Percentiles rank a stretch among this genome's conserved stretches.
phyloP scores from a whole-genome alignment of 2,797 vertebrate genomes.

The Salmo trutta region DNA sequence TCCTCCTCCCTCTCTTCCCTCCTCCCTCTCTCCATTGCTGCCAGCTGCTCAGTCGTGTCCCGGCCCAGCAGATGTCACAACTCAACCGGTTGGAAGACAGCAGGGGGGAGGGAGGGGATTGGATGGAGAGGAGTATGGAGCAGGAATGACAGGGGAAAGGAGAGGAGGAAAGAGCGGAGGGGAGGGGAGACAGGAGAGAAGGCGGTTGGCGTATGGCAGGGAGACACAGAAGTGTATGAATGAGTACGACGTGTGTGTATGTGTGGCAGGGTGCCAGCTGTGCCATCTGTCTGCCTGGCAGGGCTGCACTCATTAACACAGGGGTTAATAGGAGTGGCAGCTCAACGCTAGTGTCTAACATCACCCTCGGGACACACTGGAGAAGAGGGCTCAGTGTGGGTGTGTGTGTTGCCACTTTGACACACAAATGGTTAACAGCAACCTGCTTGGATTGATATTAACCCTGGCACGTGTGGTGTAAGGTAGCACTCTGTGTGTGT shows the following conservation, averaged over 20 bases:
- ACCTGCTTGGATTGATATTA: constrained; percentile 76
- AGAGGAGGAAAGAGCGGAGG: constrained; percentile 43
- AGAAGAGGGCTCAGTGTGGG: constrained; percentile 77
- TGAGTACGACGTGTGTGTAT: constrained; percentile 9
- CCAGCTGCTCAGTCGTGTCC: constrained; percentile 7
- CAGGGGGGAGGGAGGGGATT: constrained; percentile 83
- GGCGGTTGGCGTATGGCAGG: constrained; percentile 84
- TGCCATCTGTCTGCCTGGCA: constrained; percentile 99
- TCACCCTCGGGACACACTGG: constrained; percentile 93
- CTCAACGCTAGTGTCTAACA: constrained; percentile 99
- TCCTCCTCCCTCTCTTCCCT: too few relatives aligned
- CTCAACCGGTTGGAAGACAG: constrained; percentile 84
- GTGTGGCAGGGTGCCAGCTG: constrained; percentile 89
- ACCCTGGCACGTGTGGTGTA: constrained; percentile 67
- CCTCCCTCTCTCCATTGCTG: constrained; percentile 42
- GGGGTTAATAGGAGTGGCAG: constrained; percentile 99
- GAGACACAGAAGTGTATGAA: constrained; percentile 47
- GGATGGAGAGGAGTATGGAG: constrained; percentile 82
- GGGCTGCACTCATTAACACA: constrained; percentile 99
- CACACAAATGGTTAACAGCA: constrained; percentile 79
- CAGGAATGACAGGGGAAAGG: constrained; percentile 72
- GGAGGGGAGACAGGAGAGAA: constrained; percentile 74
- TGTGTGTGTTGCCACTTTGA: constrained; percentile 49
- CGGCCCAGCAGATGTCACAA: constrained; percentile 64
- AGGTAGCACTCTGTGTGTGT: too few relatives aligned